Evolutionary conservation across 2,113 vertebrate genomes (phyloP).

Genomic region (Bombycilla garrulus): DNA sequence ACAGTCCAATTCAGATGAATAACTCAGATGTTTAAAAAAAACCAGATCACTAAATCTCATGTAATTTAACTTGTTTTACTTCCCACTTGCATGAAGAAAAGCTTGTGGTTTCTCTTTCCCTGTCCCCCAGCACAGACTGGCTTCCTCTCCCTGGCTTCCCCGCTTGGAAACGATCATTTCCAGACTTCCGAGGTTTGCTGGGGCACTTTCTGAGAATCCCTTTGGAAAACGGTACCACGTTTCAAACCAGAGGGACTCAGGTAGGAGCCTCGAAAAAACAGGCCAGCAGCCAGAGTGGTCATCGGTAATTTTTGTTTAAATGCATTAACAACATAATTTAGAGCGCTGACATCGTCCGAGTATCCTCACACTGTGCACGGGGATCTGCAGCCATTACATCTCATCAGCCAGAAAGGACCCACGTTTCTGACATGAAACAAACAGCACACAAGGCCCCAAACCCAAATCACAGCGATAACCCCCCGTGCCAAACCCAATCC

Average conservation of each 20-base stretch:
- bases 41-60: accelerated
- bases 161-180: not conserved
- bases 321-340: not conserved
- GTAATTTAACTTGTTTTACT: not conserved
- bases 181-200: not conserved
- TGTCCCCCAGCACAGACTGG: not conserved
- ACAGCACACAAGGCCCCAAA: not conserved
- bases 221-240: not conserved
- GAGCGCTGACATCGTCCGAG: not conserved
- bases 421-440: not conserved
- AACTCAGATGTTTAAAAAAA: not conserved
- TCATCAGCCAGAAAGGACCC: not conserved
- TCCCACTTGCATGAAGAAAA: not conserved
- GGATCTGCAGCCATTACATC: not conserved
- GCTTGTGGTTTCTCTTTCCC: not conserved
- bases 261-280: not conserved
- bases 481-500: not conserved
- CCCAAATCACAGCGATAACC: not conserved
- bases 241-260: not conserved
- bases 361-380: accelerated
- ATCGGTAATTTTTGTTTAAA: not conserved
- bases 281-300: not conserved
- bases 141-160: not conserved
- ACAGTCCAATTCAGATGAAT: not conserved
- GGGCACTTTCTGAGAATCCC: not conserved